phyloP scores from a whole-genome alignment of 1,140 invertebrate genomes.

The Saccostrea echinata region DNA sequence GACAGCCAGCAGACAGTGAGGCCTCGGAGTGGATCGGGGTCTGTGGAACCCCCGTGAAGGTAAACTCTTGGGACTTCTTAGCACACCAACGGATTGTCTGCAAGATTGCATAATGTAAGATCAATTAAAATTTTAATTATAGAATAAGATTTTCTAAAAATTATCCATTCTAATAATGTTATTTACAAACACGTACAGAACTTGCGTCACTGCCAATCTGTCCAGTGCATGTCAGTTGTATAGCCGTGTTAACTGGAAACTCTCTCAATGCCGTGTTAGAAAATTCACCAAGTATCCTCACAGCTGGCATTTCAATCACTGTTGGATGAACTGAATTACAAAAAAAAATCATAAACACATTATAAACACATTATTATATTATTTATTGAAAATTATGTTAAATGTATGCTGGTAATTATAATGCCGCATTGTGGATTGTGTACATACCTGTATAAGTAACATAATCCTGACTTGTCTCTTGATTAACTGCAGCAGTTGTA shows the following conservation, averaged over 20 bases:
- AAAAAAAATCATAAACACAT: too few species aligned
- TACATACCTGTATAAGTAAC: not conserved
- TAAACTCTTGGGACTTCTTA: not conserved
- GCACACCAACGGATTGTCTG: conserved; percentile 13
- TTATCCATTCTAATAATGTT: too few species aligned
- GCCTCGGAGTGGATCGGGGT: too few species aligned
- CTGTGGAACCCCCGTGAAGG: not conserved
- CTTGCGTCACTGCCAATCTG: not conserved
- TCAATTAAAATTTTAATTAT: not conserved
- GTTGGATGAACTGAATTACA: not conserved
- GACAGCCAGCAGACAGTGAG: too few species aligned
- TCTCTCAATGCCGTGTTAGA: not conserved
- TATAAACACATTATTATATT: too few species aligned
- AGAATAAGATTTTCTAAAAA: too few species aligned
- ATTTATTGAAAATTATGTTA: too few species aligned
- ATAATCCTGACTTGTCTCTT: not conserved
- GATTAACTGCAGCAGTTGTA: not conserved
- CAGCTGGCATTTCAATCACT: not conserved
- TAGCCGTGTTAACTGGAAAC: not conserved
- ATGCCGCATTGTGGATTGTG: too few species aligned
- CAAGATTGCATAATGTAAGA: too few species aligned
- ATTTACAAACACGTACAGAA: not conserved
- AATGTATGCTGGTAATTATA: too few species aligned
- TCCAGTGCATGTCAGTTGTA: not conserved
- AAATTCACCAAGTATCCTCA: not conserved